Conservation (phyloP, 2,113 vertebrate genomes). For the Cyphomyrus plagiostoma region DNA sequence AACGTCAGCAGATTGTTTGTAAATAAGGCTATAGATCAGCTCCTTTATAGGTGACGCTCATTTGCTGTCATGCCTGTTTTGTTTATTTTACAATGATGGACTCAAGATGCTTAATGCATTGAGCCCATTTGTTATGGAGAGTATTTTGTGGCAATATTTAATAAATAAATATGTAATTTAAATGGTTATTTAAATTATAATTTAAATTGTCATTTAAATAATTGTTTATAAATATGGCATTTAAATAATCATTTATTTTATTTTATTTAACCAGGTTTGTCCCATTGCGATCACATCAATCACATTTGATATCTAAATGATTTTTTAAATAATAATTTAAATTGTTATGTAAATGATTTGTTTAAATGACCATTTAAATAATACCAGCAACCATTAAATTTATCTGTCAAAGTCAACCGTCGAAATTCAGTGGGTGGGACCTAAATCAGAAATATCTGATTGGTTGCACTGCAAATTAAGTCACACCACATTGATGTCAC, state of each 20-base stretch:
- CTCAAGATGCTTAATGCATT: neutral
- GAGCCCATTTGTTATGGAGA: neutral
- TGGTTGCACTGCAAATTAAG: neutral
- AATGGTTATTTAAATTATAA: neutral
- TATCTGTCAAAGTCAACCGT: neutral
- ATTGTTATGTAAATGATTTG: neutral
- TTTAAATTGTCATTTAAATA: neutral
- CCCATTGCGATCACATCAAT: too few species aligned
- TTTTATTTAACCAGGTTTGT: too few species aligned
- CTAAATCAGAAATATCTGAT: neutral
- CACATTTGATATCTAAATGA: neutral
- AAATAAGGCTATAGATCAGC: neutral
- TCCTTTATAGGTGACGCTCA: neutral
- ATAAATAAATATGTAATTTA: neutral
- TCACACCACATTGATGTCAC: neutral
- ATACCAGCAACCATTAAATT: neutral
- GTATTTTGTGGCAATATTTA: neutral
- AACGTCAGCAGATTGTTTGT: neutral
- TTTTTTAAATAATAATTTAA: neutral
- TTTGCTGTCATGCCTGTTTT: neutral
- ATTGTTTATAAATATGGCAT: neutral
- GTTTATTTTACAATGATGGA: neutral
- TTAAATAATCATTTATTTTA: neutral
- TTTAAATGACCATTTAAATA: neutral
- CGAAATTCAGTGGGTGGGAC: neutral